Evolutionary conservation across 2,888 invertebrate species (phyloP).

Genomic region (Hermodice carunculata): DNA sequence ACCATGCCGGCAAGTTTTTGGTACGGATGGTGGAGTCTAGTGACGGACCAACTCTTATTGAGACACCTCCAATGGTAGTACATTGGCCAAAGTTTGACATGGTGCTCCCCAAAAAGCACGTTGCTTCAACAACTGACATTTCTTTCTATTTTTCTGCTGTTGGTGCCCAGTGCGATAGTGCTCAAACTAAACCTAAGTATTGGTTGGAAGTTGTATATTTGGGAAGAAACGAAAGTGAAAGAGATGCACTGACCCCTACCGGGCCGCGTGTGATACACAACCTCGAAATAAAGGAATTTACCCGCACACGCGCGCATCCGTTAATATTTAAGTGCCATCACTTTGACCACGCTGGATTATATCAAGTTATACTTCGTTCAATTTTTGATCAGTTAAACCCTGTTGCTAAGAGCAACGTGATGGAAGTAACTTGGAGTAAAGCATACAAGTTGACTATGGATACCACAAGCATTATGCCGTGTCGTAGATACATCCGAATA

Average conservation of each 20-base stretch:
- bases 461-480: conserved; percentile 52
- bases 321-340: conserved; percentile 46
- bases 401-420: conserved; percentile 49
- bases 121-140: conserved; percentile 11
- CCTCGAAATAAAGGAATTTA: conserved; percentile 8
- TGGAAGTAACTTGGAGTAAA: conserved; percentile 52
- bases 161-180: conserved; percentile 30
- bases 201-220: conserved; percentile 38
- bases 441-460: conserved; percentile 47
- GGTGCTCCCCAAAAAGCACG: conserved; percentile 7
- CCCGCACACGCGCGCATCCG: background rate
- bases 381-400: conserved; percentile 40
- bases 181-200: conserved; percentile 8
- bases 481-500: conserved; percentile 43
- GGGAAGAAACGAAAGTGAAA: conserved; percentile 16
- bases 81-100: conserved; percentile 15
- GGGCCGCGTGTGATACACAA: background rate
- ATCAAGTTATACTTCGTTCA: conserved; percentile 53
- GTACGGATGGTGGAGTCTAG: conserved; percentile 42
- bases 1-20: conserved; percentile 54
- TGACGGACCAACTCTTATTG: conserved; percentile 14
- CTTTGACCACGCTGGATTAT: conserved; percentile 56
- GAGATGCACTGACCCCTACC: background rate
- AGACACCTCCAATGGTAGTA: conserved; percentile 12
- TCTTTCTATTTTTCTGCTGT: conserved; percentile 12